Evolutionary conservation across 2,113 vertebrate species (phyloP).

Genomic region (Nymphicus hollandicus): DNA sequence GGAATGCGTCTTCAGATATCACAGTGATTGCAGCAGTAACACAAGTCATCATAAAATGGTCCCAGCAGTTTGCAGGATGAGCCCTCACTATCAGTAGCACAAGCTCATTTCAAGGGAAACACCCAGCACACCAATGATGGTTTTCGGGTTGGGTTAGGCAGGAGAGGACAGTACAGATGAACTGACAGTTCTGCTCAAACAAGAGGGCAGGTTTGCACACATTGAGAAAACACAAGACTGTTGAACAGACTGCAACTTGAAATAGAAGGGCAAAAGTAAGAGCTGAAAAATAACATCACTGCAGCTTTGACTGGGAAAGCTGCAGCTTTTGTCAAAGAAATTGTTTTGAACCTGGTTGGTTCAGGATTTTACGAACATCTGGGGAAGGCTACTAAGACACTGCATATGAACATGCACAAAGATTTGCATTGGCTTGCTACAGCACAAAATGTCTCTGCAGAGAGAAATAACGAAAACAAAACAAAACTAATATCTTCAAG

Average conservation of each 20-base stretch:
- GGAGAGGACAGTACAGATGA: neutral
- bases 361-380: neutral
- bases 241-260: neutral
- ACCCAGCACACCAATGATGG: accelerated
- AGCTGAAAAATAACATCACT: neutral
- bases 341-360: neutral
- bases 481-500: neutral
- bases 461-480: neutral
- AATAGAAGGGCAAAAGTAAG: neutral
- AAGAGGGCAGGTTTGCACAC: neutral
- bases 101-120: neutral
- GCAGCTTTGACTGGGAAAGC: neutral
- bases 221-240: neutral
- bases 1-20: neutral
- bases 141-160: neutral
- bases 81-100: neutral
- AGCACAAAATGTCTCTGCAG: neutral
- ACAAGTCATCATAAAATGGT: neutral
- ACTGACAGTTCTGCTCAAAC: neutral
- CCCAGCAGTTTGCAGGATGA: neutral
- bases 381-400: neutral
- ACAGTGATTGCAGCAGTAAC: neutral
- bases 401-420: neutral
- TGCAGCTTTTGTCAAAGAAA: neutral
- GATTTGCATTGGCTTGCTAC: neutral